A percentile compares a stretch with the other conserved stretches of the same genome.
Evolutionary conservation across 2,113 vertebrate species (phyloP).

Genomic region (Ptychochromis oligacanthus): DNA sequence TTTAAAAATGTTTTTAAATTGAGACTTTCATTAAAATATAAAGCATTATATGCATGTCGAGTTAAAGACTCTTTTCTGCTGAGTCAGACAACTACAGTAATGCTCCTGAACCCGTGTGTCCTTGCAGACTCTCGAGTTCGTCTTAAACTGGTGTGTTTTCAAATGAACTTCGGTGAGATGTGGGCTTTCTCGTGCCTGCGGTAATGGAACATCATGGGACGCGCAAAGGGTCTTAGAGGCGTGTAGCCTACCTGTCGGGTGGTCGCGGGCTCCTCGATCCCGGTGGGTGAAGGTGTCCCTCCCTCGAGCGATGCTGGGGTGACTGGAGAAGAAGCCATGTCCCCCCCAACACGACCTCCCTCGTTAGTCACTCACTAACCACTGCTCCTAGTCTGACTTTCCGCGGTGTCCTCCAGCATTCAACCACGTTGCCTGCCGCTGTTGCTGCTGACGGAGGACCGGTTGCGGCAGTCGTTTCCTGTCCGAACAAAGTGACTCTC

Average conservation of each 20-base stretch:
- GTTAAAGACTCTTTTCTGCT: background rate
- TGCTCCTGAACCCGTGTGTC: background rate
- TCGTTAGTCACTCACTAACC: background rate
- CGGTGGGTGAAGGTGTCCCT: slow-evolving; percentile 63
- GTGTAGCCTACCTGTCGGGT: slow-evolving; percentile 40
- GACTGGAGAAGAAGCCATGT: slow-evolving; percentile 65
- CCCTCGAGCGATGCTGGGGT: slow-evolving; percentile 58
- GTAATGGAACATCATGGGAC: background rate
- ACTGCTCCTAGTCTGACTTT: slow-evolving; percentile 15
- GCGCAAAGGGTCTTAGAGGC: background rate
- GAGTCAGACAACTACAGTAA: background rate
- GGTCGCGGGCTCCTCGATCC: slow-evolving; percentile 40
- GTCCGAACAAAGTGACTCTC: slow-evolving; percentile 47
- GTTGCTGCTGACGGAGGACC: background rate
- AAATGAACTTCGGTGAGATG: background rate
- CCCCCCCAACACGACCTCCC: background rate
- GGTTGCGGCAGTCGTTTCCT: background rate
- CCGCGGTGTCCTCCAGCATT: slow-evolving; percentile 20
- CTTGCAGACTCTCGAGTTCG: background rate
- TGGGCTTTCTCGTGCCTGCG: background rate
- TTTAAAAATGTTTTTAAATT: background rate
- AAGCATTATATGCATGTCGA: background rate
- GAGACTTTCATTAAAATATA: accelerated
- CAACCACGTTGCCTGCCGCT: background rate
- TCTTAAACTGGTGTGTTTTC: background rate